phyloP scores from a whole-genome alignment of 2,113 vertebrate genomes.

The Rhinolophus sinicus region DNA sequence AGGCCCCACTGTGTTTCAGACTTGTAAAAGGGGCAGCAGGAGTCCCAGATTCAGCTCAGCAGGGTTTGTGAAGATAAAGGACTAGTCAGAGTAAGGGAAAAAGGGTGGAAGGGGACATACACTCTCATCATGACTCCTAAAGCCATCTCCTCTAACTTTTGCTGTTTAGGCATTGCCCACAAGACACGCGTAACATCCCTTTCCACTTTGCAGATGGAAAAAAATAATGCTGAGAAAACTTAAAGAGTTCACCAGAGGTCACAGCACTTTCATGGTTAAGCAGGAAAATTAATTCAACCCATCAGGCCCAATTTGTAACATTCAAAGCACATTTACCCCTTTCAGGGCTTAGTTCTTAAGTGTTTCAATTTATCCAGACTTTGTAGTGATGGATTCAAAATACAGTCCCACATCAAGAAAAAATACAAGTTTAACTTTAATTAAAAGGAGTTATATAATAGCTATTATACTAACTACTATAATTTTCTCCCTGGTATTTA shows the following conservation, averaged over 20 bases:
- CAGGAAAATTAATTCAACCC: conserved; percentile 3
- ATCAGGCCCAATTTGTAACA: background rate
- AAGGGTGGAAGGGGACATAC: background rate
- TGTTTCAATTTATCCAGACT: conserved; percentile 56
- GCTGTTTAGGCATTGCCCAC: background rate
- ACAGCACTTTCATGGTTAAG: background rate
- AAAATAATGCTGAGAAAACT: background rate
- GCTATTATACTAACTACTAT: conserved; percentile 55
- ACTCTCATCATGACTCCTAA: background rate
- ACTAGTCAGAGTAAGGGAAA: background rate
- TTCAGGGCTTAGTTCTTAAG: conserved; percentile 4
- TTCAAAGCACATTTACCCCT: background rate
- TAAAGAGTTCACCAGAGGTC: background rate
- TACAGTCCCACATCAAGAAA: conserved; percentile 19
- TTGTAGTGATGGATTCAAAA: conserved; percentile 35
- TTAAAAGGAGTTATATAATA: conserved; percentile 77
- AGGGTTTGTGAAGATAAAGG: background rate
- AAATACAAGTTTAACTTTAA: conserved; percentile 78
- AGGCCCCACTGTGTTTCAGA: background rate
- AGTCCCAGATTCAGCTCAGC: background rate
- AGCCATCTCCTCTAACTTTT: background rate
- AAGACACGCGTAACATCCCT: background rate
- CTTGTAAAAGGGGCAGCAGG: background rate
- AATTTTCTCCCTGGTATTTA: conserved; percentile 81
- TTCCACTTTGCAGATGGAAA: conserved; percentile 28